Percentiles rank a stretch among this genome's conserved stretches.
phyloP scores from a whole-genome alignment of 1,140 invertebrate species.

The Monomorium pharaonis region DNA sequence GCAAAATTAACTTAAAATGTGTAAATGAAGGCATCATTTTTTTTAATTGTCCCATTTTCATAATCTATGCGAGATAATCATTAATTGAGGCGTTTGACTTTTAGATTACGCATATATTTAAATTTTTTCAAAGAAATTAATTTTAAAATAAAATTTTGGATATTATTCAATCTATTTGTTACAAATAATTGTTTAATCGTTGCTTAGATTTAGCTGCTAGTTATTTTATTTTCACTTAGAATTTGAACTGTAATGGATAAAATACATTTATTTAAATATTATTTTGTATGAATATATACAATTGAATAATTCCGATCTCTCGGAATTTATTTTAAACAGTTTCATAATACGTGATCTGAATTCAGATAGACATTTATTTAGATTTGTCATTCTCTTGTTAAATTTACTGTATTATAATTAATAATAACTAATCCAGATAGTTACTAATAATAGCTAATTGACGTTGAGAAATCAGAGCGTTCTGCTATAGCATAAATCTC shows the following conservation, averaged over 20 bases:
- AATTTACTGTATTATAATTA: background rate
- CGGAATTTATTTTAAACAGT: no score
- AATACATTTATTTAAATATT: background rate
- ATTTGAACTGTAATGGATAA: background rate
- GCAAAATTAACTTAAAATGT: background rate
- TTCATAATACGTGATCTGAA: background rate
- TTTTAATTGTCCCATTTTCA: background rate
- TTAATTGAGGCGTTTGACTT: background rate
- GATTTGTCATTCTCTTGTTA: background rate
- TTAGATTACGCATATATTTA: background rate
- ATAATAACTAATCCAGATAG: conserved; percentile 18
- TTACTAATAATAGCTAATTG: conserved; percentile 18
- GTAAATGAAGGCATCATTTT: background rate
- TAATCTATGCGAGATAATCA: no score
- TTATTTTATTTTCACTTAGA: background rate
- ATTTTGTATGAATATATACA: background rate
- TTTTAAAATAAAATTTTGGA: no score
- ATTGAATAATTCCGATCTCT: no score
- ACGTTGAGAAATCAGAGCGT: conserved; percentile 23
- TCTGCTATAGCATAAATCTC: conserved; percentile 2
- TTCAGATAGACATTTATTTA: background rate
- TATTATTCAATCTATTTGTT: no score
- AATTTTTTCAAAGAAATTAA: background rate
- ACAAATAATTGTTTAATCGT: no score
- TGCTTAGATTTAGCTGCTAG: background rate